phyloP scores from a whole-genome alignment of 2,888 invertebrate species.

The Chaetoderma sp. region DNA sequence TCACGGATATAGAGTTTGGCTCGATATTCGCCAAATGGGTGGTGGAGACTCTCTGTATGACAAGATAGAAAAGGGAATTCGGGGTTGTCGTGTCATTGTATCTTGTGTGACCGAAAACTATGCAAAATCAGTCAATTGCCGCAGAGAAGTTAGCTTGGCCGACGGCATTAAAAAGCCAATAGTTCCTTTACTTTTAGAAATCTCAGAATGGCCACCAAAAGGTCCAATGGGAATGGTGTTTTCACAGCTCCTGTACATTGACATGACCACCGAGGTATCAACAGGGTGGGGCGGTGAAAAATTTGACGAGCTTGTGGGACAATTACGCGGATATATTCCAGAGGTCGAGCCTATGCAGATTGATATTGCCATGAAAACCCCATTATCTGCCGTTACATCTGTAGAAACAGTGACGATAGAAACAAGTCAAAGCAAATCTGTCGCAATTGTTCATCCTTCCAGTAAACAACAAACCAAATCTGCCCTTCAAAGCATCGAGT shows the following conservation, averaged over 20 bases:
- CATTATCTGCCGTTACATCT: too few species aligned
- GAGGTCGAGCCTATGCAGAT: too few species aligned
- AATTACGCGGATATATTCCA: slow-evolving; percentile 29
- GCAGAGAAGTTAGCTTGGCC: slow-evolving; percentile 62
- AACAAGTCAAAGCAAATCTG: too few species aligned
- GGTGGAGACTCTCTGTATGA: slow-evolving; percentile 67
- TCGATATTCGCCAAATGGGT: slow-evolving; percentile 68
- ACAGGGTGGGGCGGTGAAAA: slow-evolving; percentile 46
- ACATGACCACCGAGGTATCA: slow-evolving; percentile 46
- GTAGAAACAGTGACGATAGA: too few species aligned
- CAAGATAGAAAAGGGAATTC: slow-evolving; percentile 63
- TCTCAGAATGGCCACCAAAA: slow-evolving; percentile 61
- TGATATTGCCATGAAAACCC: too few species aligned
- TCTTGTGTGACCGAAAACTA: slow-evolving; percentile 65
- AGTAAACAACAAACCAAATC: too few species aligned
- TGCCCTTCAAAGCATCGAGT: too few species aligned
- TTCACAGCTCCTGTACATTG: slow-evolving; percentile 59
- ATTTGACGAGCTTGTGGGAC: slow-evolving; percentile 47
- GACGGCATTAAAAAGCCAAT: slow-evolving; percentile 64
- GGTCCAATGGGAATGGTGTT: slow-evolving; percentile 66
- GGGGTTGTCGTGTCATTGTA: slow-evolving; percentile 56
- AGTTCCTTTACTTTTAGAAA: slow-evolving; percentile 62
- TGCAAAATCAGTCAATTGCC: slow-evolving; percentile 62
- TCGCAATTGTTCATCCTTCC: too few species aligned
- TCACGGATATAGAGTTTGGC: slow-evolving; percentile 62